These are phyloP conservation scores for Ecdyonurus torrentis DNA, from an alignment of 2,888 invertebrate genomes.

Conservation along the genomic window DNA sequence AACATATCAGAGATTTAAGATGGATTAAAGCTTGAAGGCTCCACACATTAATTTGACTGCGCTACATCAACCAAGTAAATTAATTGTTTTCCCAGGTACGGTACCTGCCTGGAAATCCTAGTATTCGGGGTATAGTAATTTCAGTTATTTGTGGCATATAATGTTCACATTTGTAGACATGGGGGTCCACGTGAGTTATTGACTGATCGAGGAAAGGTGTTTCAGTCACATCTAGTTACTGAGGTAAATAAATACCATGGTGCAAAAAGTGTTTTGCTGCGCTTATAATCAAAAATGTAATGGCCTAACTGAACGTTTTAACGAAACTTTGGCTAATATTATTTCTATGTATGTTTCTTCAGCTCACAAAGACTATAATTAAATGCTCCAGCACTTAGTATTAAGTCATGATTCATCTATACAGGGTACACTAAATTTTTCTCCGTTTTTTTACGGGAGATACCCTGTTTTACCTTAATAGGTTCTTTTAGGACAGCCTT, in stretches of 20 bases:
- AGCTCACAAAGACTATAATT: slow-evolving; percentile 14
- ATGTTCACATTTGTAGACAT: not conserved
- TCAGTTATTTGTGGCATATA: not conserved
- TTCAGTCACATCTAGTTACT: not conserved
- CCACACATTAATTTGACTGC: not conserved
- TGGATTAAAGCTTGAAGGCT: not conserved
- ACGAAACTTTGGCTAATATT: slow-evolving; percentile 14
- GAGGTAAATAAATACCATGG: too few species aligned
- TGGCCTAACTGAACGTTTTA: too few species aligned
- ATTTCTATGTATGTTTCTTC: slow-evolving; percentile 12
- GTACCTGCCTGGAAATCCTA: not conserved
- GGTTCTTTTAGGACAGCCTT: slow-evolving; percentile 1
- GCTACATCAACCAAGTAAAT: not conserved
- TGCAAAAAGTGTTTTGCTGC: too few species aligned
- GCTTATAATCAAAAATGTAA: too few species aligned
- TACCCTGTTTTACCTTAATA: slow-evolving; percentile 13
- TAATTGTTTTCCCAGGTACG: too few species aligned
- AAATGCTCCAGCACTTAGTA: slow-evolving; percentile 7
- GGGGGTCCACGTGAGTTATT: slow-evolving; percentile 11
- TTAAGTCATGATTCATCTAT: slow-evolving; percentile 14
- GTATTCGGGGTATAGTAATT: not conserved
- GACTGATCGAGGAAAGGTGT: slow-evolving; percentile 4
- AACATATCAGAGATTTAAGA: not conserved
- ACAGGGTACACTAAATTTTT: slow-evolving; percentile 11
- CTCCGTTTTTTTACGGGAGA: slow-evolving; percentile 14